Base-by-base conservation (phyloP, 2,113 vertebrate species). In the Podarcis raffonei region DNA sequence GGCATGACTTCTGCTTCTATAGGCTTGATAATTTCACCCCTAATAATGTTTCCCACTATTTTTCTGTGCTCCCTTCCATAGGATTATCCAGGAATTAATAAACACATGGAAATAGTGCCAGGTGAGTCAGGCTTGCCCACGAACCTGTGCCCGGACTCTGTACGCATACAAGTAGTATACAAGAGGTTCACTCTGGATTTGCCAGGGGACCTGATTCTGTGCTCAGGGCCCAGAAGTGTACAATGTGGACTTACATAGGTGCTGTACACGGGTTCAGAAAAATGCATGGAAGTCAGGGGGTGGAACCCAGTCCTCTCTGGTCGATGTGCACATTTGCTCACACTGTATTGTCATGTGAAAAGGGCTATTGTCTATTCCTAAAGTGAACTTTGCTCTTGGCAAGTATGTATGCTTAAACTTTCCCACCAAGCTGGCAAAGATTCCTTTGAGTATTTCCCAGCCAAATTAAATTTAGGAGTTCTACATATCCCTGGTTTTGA, bases 301-400 rank as follows among this genome's bases (percentile, higher is more conserved):
- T 59, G 79, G 30, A 48, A 30, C 42, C 25, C n/a, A 20, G 42
- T 86, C 74, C 59, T 76, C 53, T n/a, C 18, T 25, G 2, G 30
- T 11, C 42, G 32, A 42, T 80, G 12, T 23, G 1, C 32, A 35
- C 48, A 57, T 81, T 76, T 30, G 23, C 71, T 53, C 66, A 39
- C 12, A 7, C 8, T 30, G 15, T 39, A 87, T 39, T 87, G 86
- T 87, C 78, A 71, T 59, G 66, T 87, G n/a, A 87, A 80, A 76
- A 68, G 30, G n/a, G 15, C 78, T 72, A 39, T 69, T 87, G 80
- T 37, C 76, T 90, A 62, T 81, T 87, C 39, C 76, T 81, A 85
- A 81, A 81, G 42, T 75, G 59, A 85, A 81, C 69, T 75, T 81
- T 85, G 77, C 83, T 91, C 39, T 57, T 76, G 78, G 83, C 77